Evolutionary conservation across 2,797 vertebrate species (phyloP).

Genomic region (Intellagama lesueurii): DNA sequence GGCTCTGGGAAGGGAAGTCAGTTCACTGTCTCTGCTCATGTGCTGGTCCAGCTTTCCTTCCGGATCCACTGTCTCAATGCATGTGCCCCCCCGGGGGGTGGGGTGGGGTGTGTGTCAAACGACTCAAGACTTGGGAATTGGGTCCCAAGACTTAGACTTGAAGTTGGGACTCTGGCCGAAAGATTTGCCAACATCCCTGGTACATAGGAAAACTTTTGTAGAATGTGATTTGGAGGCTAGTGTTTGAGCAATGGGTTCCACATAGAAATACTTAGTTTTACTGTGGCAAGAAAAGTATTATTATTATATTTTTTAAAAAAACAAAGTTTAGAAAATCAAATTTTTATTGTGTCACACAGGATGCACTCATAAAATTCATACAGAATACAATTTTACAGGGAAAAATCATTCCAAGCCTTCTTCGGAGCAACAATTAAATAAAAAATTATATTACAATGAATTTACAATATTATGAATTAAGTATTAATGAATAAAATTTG

Average conservation of each 20-base stretch:
- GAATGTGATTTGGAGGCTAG: background rate
- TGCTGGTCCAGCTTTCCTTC: no score
- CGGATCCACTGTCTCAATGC: no score
- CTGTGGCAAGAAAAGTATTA: slow-evolving; percentile 65
- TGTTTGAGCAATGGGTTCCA: background rate
- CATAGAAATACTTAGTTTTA: background rate
- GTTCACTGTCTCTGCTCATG: no score
- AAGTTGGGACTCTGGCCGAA: no score
- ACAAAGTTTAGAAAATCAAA: slow-evolving; percentile 85
- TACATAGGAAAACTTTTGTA: background rate
- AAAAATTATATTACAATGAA: slow-evolving; percentile 71
- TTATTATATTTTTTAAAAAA: slow-evolving; percentile 74
- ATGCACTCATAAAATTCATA: slow-evolving; percentile 87
- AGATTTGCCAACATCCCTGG: no score
- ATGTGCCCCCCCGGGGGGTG: no score
- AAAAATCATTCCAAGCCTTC: slow-evolving; percentile 71
- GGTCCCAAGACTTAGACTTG: no score
- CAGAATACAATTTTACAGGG: slow-evolving; percentile 79
- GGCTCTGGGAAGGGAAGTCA: no score
- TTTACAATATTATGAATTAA: slow-evolving; percentile 66
- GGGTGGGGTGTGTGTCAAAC: no score
- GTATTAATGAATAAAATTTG: slow-evolving; percentile 62
- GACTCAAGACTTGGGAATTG: no score
- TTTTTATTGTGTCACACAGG: slow-evolving; percentile 85
- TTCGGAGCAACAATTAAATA: slow-evolving; percentile 71